Conservation (phyloP, 2,797 vertebrate genomes). For the Lepus oiostolus region DNA sequence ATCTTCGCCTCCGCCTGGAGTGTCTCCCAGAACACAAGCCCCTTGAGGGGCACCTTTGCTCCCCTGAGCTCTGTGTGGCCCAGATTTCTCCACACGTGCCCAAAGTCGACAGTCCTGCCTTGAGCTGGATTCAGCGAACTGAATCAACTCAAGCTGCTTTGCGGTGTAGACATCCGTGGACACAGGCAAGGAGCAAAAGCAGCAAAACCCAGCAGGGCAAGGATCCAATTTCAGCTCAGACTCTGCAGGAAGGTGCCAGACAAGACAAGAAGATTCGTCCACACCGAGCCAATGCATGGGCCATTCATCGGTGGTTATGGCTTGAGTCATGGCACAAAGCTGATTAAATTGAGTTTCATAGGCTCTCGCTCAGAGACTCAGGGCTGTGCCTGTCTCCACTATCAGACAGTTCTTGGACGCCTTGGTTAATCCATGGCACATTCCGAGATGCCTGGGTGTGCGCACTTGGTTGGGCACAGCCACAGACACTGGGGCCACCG, state of each 20-base stretch:
- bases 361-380: neutral
- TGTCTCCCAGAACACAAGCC: neutral
- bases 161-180: accelerated
- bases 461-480: accelerated
- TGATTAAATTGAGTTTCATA: neutral
- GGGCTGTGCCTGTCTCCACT: accelerated
- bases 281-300: accelerated
- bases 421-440: accelerated
- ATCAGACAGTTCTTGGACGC: accelerated
- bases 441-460: accelerated
- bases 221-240: accelerated
- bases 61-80: too few species aligned
- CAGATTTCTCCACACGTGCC: neutral
- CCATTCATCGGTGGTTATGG: accelerated
- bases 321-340: neutral
- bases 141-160: neutral
- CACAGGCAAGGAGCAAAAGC: neutral
- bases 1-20: too few species aligned
- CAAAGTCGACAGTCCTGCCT: neutral
- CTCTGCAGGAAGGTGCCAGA: accelerated
- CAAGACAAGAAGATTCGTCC: neutral
- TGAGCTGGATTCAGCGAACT: neutral
- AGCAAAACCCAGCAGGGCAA: accelerated
- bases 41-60: too few species aligned
- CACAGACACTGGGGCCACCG: neutral